Evolutionary conservation across 2,888 invertebrate species (phyloP).

Genomic region (Epsilonema sp.): DNA sequence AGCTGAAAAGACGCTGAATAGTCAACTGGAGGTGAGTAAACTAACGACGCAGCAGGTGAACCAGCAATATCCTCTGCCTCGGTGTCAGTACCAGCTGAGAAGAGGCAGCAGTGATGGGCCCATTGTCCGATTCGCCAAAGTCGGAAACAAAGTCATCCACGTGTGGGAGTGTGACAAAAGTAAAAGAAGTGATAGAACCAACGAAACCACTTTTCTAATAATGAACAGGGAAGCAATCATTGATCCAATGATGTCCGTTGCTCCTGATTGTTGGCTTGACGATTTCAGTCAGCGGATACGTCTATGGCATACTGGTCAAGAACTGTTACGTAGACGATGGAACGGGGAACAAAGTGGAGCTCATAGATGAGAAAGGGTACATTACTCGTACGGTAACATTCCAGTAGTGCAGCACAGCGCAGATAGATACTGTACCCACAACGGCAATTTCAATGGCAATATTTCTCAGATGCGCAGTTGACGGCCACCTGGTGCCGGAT

Average conservation of each 20-base stretch:
- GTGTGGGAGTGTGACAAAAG: slow-evolving; percentile 25
- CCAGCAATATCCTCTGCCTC: slow-evolving; percentile 22
- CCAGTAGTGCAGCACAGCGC: no score
- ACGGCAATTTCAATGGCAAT: no score
- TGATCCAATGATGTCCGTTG: no score
- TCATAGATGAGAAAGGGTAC: slow-evolving; percentile 24
- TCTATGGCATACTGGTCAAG: slow-evolving; percentile 26
- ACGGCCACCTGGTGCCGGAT: slow-evolving; percentile 19
- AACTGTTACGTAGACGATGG: slow-evolving; percentile 28
- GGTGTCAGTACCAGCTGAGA: slow-evolving; percentile 22
- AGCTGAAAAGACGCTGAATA: slow-evolving; percentile 21
- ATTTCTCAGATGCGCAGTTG: slow-evolving; percentile 21
- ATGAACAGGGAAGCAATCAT: no score
- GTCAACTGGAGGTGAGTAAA: slow-evolving; percentile 22
- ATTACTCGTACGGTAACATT: no score
- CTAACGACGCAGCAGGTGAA: slow-evolving; percentile 22
- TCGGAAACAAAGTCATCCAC: slow-evolving; percentile 17
- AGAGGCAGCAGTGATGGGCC: slow-evolving; percentile 13
- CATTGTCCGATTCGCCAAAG: slow-evolving; percentile 9
- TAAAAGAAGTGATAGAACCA: background rate
- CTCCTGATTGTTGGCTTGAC: no score
- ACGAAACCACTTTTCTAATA: no score
- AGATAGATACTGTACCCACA: no score
- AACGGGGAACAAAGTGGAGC: slow-evolving; percentile 23
- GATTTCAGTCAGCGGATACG: slow-evolving; percentile 16